A percentile compares a stretch with the other conserved stretches of the same genome.
phyloP scores from a whole-genome alignment of 1,140 invertebrate species.

The Heliothis virescens region DNA sequence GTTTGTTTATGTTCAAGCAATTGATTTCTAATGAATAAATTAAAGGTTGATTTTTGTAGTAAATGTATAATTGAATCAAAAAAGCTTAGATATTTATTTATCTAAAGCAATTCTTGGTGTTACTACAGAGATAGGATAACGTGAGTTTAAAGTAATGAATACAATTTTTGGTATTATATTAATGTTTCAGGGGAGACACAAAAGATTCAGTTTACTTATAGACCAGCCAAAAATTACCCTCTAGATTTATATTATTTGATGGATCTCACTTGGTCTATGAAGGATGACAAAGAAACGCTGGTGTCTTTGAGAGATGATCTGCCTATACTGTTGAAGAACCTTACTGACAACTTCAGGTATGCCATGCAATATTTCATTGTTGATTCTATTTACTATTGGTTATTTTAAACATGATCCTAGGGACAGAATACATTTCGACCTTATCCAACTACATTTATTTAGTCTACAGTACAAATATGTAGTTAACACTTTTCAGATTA shows the following conservation, averaged over 20 bases:
- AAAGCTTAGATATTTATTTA: too few relatives aligned
- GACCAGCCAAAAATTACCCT: constrained; percentile 93
- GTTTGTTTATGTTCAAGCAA: constrained; percentile 47
- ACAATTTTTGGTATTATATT: background rate
- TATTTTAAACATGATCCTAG: background rate
- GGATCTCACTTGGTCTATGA: constrained; percentile 97
- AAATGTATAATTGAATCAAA: too few relatives aligned
- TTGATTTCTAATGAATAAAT: too few relatives aligned
- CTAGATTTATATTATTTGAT: constrained; percentile 97
- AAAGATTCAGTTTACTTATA: constrained; percentile 86
- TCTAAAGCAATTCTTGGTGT: too few relatives aligned
- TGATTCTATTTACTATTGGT: background rate
- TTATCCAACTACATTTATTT: too few relatives aligned
- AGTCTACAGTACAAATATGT: too few relatives aligned
- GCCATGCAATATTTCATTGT: background rate
- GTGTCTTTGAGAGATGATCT: constrained; percentile 91
- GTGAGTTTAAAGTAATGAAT: too few relatives aligned
- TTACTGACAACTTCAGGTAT: constrained; percentile 93
- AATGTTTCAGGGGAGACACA: constrained; percentile 83
- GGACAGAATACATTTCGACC: too few relatives aligned
- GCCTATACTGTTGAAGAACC: constrained; percentile 87
- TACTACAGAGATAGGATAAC: too few relatives aligned
- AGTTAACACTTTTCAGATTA: constrained; percentile 79
- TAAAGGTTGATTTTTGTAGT: too few relatives aligned
- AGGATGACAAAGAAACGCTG: constrained; percentile 93